Conservation (phyloP, 2,113 vertebrate genomes). For the Xenopus tropicalis region UCB_Xtro_10.0 CM004443.2:151582501-151583000, state of each 20-base stretch:
- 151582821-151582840: not conserved
- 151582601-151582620: not conserved
- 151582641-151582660: not conserved
- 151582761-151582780: not conserved
- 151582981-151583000: not conserved
- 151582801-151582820: not conserved
- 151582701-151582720: not conserved
- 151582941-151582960: conserved; percentile 1
- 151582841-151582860: not conserved
- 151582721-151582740: not conserved
- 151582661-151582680: conserved; percentile 20
- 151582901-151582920: not conserved
- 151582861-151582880: too few relatives aligned
- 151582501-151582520: conserved; percentile 21
- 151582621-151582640: not conserved
- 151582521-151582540: conserved; percentile 1
- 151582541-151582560: conserved; percentile 21
- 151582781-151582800: not conserved
- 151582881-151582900: too few relatives aligned
- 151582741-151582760: not conserved
- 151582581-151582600: not conserved
- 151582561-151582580: conserved; percentile 4
- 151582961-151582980: not conserved
- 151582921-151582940: not conserved
- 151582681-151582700: conserved; percentile 11